phyloP scores from a whole-genome alignment of 2,113 vertebrate genomes.

The Vidua macroura region DNA sequence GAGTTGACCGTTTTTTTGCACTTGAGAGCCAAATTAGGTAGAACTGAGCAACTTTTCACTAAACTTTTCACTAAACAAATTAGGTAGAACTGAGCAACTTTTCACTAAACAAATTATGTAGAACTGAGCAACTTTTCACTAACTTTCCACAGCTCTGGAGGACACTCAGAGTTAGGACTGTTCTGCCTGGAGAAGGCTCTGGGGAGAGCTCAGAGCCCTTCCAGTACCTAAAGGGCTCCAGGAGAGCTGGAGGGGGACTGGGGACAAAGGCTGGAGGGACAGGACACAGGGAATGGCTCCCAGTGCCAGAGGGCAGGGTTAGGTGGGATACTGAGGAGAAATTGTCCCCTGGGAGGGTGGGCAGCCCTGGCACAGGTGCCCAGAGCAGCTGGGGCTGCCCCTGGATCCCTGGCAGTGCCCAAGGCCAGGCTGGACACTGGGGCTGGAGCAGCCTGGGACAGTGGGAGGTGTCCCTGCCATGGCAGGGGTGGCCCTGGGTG shows the following conservation, averaged over 20 bases:
- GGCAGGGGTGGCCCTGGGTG: background rate
- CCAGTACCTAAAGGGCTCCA: too few species aligned
- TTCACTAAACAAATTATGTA: background rate
- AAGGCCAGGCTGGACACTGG: background rate
- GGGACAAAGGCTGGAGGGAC: background rate
- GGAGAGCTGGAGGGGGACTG: background rate
- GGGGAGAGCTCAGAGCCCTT: background rate
- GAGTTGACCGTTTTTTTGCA: background rate
- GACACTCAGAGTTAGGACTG: too few species aligned
- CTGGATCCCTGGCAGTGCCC: background rate
- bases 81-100: background rate
- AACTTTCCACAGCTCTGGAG: background rate
- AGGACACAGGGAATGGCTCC: background rate
- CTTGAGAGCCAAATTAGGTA: background rate
- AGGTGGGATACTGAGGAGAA: accelerated
- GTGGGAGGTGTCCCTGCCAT: background rate
- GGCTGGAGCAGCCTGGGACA: background rate
- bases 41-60: background rate
- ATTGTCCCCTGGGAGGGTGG: accelerated
- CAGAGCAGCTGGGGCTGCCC: background rate
- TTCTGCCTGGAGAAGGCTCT: background rate
- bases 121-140: background rate
- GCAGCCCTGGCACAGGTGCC: background rate
- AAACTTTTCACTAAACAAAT: background rate
- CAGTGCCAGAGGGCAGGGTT: background rate